These are phyloP conservation scores for Azemiops feae DNA, from an alignment of 2,113 vertebrate genomes.

Conservation along the genomic window DNA sequence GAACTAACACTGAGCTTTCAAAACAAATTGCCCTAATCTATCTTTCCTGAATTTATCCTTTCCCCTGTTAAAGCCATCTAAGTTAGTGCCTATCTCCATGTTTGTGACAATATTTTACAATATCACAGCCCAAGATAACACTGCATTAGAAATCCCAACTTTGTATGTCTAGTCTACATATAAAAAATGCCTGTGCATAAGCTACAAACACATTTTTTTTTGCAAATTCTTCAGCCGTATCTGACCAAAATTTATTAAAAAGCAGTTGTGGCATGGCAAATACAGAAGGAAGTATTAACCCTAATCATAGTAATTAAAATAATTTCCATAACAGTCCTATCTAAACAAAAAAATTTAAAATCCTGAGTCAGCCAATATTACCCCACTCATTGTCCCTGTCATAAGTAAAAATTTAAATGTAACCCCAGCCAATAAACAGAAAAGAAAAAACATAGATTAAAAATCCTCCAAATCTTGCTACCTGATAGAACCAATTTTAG, in stretches of 20 bases:
- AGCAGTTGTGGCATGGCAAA: not conserved
- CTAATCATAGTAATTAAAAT: not conserved
- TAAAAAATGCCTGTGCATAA: not conserved
- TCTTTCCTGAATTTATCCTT: not conserved
- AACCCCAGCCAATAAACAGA: too few relatives aligned
- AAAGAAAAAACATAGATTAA: too few relatives aligned
- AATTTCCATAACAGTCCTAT: not conserved
- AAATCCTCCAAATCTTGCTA: not conserved
- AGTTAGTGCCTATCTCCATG: not conserved
- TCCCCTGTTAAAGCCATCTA: not conserved
- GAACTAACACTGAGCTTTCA: not conserved
- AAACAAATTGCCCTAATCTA: not conserved
- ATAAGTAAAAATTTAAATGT: not conserved
- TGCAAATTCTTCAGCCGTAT: not conserved
- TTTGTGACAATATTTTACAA: not conserved
- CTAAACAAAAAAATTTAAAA: not conserved
- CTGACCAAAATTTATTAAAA: not conserved
- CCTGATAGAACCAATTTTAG: not conserved
- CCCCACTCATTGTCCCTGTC: not conserved
- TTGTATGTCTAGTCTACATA: not conserved
- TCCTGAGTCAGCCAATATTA: not conserved
- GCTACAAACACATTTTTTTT: not conserved
- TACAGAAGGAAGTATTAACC: not conserved
- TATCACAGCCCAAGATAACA: not conserved
- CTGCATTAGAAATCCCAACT: not conserved